phyloP scores from a whole-genome alignment of 2,113 vertebrate genomes.

The Otus sunia region DNA sequence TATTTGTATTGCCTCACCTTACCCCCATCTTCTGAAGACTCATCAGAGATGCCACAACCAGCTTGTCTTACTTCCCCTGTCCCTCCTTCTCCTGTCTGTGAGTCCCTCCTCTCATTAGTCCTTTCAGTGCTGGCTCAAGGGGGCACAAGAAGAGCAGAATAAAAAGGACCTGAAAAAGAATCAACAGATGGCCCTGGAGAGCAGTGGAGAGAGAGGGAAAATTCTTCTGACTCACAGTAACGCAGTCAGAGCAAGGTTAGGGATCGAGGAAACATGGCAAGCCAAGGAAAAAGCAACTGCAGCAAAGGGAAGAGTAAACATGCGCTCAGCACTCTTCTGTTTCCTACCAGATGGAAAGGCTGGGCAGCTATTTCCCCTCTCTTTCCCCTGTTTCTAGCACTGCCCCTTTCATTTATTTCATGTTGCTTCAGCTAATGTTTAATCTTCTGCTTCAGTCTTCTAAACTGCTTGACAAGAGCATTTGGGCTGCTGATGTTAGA shows the following conservation, averaged over 20 bases:
- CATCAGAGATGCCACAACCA: neutral
- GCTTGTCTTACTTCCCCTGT: neutral
- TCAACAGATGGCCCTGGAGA: neutral
- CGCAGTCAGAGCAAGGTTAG: neutral
- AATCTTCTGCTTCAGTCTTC: neutral
- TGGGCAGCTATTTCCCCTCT: neutral
- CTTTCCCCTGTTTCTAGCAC: neutral
- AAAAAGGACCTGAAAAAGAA: neutral
- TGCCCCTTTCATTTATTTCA: neutral
- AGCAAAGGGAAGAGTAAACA: neutral
- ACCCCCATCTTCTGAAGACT: neutral
- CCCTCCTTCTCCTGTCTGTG: neutral
- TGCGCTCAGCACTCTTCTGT: neutral
- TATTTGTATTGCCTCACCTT: neutral
- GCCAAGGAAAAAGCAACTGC: neutral
- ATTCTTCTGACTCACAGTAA: neutral
- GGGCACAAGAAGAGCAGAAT: neutral
- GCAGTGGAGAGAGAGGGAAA: neutral
- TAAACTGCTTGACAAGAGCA: neutral
- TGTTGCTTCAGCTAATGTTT: neutral
- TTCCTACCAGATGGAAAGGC: neutral
- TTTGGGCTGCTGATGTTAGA: neutral
- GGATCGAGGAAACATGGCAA: neutral
- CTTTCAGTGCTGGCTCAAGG: neutral
- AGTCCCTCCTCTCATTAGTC: neutral